These are phyloP conservation scores for Polyommatus iphigenia DNA, from an alignment of 2,888 invertebrate genomes.

Conservation along the genomic window DNA sequence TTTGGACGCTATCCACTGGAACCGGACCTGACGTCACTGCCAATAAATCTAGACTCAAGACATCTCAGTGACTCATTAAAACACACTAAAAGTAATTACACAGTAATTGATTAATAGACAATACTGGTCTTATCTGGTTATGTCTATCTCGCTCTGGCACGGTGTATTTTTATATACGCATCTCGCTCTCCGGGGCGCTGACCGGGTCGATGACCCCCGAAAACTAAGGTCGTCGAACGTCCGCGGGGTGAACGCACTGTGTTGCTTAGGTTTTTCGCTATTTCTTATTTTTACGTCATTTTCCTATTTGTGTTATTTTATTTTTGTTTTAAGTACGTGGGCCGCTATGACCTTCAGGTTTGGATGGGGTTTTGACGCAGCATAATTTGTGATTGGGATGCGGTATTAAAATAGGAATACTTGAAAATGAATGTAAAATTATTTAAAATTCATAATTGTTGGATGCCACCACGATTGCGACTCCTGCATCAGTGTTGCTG, in stretches of 20 bases:
- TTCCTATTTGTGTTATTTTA: not conserved
- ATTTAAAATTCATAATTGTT: not conserved
- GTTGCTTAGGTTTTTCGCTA: conserved; percentile 42
- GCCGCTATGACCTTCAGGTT: not conserved
- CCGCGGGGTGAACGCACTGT: conserved; percentile 57
- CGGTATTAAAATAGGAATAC: not conserved
- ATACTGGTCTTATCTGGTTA: conserved; percentile 19
- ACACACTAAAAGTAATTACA: conserved; percentile 28
- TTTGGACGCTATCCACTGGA: not conserved
- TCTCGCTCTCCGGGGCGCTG: conserved; percentile 42
- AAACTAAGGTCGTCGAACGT: conserved; percentile 69
- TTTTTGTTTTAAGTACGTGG: not conserved
- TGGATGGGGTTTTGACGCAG: not conserved
- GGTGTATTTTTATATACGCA: not conserved
- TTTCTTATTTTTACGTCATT: conserved; percentile 33
- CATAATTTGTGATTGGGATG: not conserved
- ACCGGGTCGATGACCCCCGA: conserved; percentile 64
- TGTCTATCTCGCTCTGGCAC: conserved; percentile 13
- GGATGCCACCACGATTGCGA: not conserved
- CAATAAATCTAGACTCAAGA: conserved; percentile 10
- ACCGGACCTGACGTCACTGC: not conserved
- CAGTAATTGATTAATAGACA: conserved; percentile 29
- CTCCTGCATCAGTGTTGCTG: not conserved
- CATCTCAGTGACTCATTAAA: conserved; percentile 28
- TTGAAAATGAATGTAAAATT: no score